Percentiles rank a stretch among this genome's conserved stretches.
These are phyloP conservation scores for Drosophila peninsularis DNA, from an alignment of 2,888 invertebrate genomes.

Conservation along the genomic window DNA sequence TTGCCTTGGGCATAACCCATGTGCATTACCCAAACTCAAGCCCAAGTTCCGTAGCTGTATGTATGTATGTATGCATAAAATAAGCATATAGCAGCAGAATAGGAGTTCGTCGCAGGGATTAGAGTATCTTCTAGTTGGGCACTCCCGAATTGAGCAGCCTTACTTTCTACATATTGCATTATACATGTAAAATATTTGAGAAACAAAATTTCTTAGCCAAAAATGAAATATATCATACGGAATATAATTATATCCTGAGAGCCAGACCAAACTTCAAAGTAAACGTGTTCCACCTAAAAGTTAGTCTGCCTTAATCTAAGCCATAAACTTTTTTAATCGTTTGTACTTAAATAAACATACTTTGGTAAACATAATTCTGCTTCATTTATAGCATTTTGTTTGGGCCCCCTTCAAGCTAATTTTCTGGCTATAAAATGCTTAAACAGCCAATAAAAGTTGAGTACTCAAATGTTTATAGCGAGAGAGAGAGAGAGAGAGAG, in stretches of 20 bases:
- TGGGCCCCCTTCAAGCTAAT: background rate
- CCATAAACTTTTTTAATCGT: background rate
- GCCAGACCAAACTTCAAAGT: background rate
- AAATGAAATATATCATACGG: no score
- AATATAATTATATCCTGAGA: no score
- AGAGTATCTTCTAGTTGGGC: background rate
- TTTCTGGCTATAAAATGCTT: constrained; percentile 4
- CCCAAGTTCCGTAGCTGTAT: no score
- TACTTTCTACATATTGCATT: background rate
- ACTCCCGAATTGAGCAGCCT: background rate
- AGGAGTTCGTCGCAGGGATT: background rate
- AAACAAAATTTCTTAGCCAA: no score
- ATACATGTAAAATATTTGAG: background rate
- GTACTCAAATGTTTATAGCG: constrained; percentile 2
- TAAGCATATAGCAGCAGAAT: no score
- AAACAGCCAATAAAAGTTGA: constrained; percentile 3
- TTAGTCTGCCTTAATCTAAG: background rate
- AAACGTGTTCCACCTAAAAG: background rate
- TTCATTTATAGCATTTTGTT: background rate
- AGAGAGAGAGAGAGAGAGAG: background rate
- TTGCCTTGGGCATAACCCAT: no score
- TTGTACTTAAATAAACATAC: background rate
- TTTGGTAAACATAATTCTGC: background rate
- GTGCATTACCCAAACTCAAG: no score
- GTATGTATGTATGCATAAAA: no score